Conservation (phyloP, 2,888 invertebrate species). For the Athetis lepigone region DNA sequence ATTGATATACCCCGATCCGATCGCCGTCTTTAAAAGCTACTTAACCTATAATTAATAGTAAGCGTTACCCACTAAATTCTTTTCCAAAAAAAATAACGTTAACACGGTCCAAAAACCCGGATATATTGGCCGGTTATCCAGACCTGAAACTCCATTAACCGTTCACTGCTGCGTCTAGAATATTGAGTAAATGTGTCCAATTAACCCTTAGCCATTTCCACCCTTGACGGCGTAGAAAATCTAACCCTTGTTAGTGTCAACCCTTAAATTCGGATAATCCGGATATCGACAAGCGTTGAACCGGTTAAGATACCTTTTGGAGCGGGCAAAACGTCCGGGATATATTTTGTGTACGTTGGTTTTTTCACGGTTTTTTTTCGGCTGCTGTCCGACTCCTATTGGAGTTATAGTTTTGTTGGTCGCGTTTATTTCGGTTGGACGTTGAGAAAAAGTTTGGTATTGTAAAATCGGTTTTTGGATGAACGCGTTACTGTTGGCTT, state of each 20-base stretch:
- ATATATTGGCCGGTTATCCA: constrained; percentile 53
- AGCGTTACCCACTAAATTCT: constrained; percentile 4
- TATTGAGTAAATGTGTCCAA: constrained; percentile 70
- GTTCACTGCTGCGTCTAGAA: constrained; percentile 61
- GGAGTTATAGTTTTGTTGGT: constrained; percentile 37
- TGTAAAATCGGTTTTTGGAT: constrained; percentile 12
- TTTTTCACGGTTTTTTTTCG: constrained; percentile 44
- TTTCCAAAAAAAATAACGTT: constrained; percentile 16
- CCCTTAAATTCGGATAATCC: constrained; percentile 82
- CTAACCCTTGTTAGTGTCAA: constrained; percentile 87
- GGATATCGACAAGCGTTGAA: constrained; percentile 79
- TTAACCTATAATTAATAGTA: constrained; percentile 11
- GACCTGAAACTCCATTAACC: constrained; percentile 61
- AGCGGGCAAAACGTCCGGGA: constrained; percentile 40
- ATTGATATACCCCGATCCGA: background rate
- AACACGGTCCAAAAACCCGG: constrained; percentile 47
- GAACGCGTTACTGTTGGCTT: background rate
- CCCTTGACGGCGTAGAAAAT: constrained; percentile 74
- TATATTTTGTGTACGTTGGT: constrained; percentile 37
- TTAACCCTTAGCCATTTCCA: constrained; percentile 63
- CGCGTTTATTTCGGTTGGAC: constrained; percentile 18
- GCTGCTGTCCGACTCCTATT: constrained; percentile 30
- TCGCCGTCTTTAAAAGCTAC: background rate
- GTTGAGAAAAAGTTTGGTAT: constrained; percentile 32
- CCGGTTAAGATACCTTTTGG: constrained; percentile 73